A percentile compares a stretch with the other conserved stretches of the same genome.
Conservation (phyloP, 2,113 vertebrate species). For the Balaeniceps rex region DNA sequence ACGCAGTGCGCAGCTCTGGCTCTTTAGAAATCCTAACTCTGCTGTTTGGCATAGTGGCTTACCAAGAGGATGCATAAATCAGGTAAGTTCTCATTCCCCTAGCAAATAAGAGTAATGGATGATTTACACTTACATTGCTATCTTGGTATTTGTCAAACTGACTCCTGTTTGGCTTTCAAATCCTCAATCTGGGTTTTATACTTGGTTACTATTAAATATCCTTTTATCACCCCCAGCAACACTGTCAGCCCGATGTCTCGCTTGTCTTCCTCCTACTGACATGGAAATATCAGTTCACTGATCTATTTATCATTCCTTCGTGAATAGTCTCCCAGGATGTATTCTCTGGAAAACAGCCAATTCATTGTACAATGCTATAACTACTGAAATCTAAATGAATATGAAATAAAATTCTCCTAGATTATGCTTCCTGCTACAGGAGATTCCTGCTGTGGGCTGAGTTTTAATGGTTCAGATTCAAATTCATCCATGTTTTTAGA, state of each 20-base stretch:
- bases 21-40: neutral
- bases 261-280: neutral
- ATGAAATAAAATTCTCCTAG: neutral
- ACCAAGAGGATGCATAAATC: constrained; percentile 1
- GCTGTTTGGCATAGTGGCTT: neutral
- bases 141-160: constrained; percentile 20
- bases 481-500: neutral
- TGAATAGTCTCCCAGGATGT: neutral
- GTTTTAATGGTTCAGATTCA: neutral
- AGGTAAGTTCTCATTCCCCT: neutral
- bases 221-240: neutral
- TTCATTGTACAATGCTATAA: neutral
- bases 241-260: neutral
- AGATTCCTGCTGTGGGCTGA: neutral
- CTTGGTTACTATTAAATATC: neutral
- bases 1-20: fast-evolving
- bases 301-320: neutral
- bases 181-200: constrained; percentile 20
- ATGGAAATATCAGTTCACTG: neutral
- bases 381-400: neutral
- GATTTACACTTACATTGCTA: neutral
- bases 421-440: neutral
- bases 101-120: neutral
- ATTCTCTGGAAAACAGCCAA: neutral
- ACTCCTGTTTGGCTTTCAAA: neutral